Base-by-base conservation (phyloP, 2,797 vertebrate species). In the Notolabrus celidotus region DNA sequence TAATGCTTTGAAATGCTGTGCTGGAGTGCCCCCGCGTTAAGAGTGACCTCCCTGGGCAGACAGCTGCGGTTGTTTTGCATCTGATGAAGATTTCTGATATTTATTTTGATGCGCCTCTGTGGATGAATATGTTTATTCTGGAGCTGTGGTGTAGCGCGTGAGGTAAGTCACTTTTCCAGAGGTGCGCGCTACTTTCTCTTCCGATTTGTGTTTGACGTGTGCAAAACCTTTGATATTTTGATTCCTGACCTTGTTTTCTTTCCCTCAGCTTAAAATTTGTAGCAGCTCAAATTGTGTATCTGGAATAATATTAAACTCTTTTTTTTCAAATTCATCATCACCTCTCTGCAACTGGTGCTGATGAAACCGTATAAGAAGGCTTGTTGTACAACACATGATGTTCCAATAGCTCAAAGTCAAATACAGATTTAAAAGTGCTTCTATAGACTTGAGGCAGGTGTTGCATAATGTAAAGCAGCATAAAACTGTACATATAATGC, bases 81-180 rank as follows among this genome's bases (percentile, higher is more conserved):
- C 74, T 82, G 79, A 82, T 83, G 76, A 83, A 85, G 67, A 70
- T 55, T 67, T 56, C 67, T 23, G 15, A 23, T 15, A 19, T 23
- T 38, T 15, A 22, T 73, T 78, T 55, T 59, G 74, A 80, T 67
- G 82, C 77, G 74, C 68, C 73, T 69, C 77, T 55, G 80, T 75
- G 85, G 88, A 86, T 71, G 86, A 84, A 82, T 70, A 86, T 88
- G 88, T 81, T 89, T 78, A 86, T 88, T 73, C 80, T 71, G 81
- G 72, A 51, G 76, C 74, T 85, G 66, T 61, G 76, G 64, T 78
- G 83, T 71, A 68, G 81, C 42, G 88, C 80, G 75, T 89, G 85
- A 92, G 93, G 93, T 94, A 89, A 93, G 93, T 92, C 76, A 89
- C 86, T 89, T 86, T 51, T 72, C 74, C 77, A 79, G 80, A 83